These are phyloP conservation scores for Oreochromis aureus DNA, from an alignment of 2,113 vertebrate species.

Conservation along the genomic window DNA sequence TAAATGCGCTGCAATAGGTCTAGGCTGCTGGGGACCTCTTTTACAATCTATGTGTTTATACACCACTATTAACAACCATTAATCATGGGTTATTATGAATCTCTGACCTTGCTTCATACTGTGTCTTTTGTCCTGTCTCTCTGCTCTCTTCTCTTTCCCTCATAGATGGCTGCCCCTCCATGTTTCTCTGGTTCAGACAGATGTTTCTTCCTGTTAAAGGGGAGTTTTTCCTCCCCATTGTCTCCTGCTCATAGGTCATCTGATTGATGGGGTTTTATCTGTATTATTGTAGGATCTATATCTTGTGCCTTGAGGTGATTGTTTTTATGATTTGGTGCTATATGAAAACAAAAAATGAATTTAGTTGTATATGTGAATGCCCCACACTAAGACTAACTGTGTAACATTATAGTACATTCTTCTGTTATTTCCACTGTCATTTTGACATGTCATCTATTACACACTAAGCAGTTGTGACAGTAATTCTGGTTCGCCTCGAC, in stretches of 20 bases:
- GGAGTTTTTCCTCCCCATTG: neutral
- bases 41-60: neutral
- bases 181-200: neutral
- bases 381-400: neutral
- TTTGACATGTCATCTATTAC: neutral
- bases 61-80: neutral
- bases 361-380: neutral
- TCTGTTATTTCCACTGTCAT: neutral
- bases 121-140: too few species aligned
- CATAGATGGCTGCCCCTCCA: neutral
- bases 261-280: neutral
- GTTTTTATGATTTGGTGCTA: neutral
- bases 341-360: neutral
- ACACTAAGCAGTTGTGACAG: neutral
- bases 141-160: neutral
- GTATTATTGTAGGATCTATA: neutral
- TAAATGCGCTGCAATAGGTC: neutral
- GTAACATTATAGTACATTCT: neutral
- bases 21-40: neutral
- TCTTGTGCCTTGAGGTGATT: neutral
- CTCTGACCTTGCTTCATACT: neutral
- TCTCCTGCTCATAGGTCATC: neutral
- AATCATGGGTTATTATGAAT: neutral
- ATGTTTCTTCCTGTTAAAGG: neutral
- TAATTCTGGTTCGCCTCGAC: neutral